Evolutionary conservation across 2,113 vertebrate species (phyloP).

Genomic region (Peromyscus polionotus): DNA sequence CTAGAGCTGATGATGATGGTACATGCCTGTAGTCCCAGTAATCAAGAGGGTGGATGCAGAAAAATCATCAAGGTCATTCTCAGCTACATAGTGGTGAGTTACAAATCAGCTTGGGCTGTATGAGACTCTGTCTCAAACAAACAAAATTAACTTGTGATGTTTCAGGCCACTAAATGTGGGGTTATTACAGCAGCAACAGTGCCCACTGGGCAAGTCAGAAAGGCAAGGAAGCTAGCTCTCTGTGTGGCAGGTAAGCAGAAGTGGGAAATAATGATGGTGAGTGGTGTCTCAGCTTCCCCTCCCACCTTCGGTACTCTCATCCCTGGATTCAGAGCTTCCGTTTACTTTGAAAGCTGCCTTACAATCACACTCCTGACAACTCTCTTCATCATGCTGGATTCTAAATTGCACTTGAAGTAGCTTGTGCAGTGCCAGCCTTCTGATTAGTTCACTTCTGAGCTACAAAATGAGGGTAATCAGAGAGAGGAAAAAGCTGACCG

Average conservation of each 20-base stretch:
- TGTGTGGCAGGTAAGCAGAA: neutral
- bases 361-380: neutral
- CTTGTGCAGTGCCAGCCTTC: neutral
- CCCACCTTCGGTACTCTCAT: neutral
- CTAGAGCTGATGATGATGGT: neutral
- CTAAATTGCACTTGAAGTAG: constrained; percentile 61
- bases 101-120: neutral
- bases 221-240: neutral
- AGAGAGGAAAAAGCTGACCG: neutral
- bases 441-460: constrained; percentile 56
- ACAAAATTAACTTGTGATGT: neutral
- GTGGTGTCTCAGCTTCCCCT: neutral
- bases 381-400: constrained; percentile 22
- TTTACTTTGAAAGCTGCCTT: neutral
- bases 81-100: neutral
- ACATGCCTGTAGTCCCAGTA: neutral
- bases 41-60: neutral
- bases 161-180: neutral
- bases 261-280: neutral
- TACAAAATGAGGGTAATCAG: constrained; percentile 28
- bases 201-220: neutral
- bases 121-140: neutral
- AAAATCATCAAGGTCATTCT: neutral
- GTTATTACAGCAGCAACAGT: neutral
- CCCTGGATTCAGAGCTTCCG: neutral